Percentiles rank a stretch among this genome's conserved stretches.
Evolutionary conservation across 2,113 vertebrate species (phyloP).

Genomic region (Isurus oxyrinchus): DNA sequence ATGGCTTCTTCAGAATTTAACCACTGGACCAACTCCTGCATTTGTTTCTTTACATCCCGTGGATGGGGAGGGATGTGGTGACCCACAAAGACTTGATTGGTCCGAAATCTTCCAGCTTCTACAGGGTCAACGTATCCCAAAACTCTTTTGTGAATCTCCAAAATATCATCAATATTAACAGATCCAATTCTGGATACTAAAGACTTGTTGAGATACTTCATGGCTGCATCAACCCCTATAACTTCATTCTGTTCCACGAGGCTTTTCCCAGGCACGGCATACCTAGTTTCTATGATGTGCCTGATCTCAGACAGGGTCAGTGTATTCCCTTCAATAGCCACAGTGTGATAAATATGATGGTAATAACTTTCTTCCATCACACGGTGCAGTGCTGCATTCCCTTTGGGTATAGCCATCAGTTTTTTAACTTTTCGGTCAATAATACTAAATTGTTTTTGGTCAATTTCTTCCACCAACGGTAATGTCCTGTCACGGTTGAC

Average conservation of each 20-base stretch:
- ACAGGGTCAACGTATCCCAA: constrained; percentile 88
- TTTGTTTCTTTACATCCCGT: constrained; percentile 75
- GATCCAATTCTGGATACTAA: constrained; percentile 71
- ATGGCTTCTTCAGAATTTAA: constrained; percentile 85
- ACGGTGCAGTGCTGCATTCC: constrained; percentile 77
- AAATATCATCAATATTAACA: constrained; percentile 64
- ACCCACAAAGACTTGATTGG: constrained; percentile 86
- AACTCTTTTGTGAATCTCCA: constrained; percentile 86
- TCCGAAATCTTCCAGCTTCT: constrained; percentile 79
- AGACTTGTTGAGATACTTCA: constrained; percentile 88
- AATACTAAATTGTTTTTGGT: constrained; percentile 84
- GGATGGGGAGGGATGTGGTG: constrained; percentile 90
- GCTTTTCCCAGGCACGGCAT: constrained; percentile 86
- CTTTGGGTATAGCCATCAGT: constrained; percentile 91
- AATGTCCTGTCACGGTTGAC: constrained; percentile 80
- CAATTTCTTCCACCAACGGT: constrained; percentile 90
- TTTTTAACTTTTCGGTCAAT: constrained; percentile 89
- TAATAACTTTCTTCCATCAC: constrained; percentile 97
- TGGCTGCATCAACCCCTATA: constrained; percentile 82
- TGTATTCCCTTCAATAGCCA: constrained; percentile 96
- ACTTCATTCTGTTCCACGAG: constrained; percentile 94
- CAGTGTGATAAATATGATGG: constrained; percentile 97
- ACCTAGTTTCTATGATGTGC: constrained; percentile 91
- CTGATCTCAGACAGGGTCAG: constrained; percentile 86
- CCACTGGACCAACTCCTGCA: constrained; percentile 90